These are phyloP conservation scores for Lordiphosa mommai DNA, from an alignment of 1,140 invertebrate genomes.

Conservation along the genomic window DNA sequence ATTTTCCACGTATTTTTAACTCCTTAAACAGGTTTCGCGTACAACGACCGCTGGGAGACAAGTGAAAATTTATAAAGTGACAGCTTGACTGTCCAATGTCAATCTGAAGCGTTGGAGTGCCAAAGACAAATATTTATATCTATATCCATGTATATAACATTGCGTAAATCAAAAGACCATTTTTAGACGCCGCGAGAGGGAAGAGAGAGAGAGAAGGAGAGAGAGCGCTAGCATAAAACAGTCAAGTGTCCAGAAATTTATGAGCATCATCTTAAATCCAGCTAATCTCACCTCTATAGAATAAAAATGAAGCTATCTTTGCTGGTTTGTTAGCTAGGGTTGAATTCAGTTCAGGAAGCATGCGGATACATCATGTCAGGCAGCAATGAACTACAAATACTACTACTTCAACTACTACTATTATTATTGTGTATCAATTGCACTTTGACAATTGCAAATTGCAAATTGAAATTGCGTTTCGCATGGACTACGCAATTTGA, in stretches of 20 bases:
- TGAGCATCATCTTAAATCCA: slow-evolving; percentile 27
- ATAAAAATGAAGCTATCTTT: not conserved
- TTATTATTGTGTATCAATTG: slow-evolving; percentile 14
- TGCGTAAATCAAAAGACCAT: slow-evolving; percentile 67
- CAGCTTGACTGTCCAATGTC: slow-evolving; percentile 60
- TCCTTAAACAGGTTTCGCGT: not conserved
- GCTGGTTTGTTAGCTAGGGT: too few species aligned
- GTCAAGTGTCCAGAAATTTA: slow-evolving; percentile 60
- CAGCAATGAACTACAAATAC: slow-evolving; percentile 35
- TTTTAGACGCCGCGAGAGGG: slow-evolving; percentile 44
- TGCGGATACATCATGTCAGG: not conserved
- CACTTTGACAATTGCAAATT: slow-evolving; percentile 20
- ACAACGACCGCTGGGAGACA: not conserved
- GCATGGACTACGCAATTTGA: slow-evolving; percentile 41
- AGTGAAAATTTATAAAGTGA: slow-evolving; percentile 17
- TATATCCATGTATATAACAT: slow-evolving; percentile 26
- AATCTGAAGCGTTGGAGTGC: slow-evolving; percentile 53
- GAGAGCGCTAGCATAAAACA: slow-evolving; percentile 46
- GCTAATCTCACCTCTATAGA: not conserved
- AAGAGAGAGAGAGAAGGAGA: not conserved
- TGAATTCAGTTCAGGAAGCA: too few species aligned
- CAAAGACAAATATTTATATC: slow-evolving; percentile 70
- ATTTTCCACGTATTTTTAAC: slow-evolving; percentile 2
- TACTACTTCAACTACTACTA: too few species aligned
- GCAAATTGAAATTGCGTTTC: slow-evolving; percentile 44